phyloP scores from a whole-genome alignment of 2,797 vertebrate genomes.

The Onychomys arenicola region DNA sequence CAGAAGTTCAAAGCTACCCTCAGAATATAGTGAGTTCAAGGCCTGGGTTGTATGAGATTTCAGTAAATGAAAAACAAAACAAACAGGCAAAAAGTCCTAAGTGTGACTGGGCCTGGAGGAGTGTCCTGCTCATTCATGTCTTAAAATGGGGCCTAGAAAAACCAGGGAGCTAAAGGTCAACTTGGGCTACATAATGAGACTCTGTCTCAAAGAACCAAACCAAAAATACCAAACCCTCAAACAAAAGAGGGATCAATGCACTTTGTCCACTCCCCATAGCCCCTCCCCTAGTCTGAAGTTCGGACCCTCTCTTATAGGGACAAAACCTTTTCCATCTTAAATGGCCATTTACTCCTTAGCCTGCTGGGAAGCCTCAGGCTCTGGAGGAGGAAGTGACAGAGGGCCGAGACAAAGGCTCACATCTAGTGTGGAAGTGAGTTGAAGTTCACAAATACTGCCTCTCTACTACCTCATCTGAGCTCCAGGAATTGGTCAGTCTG shows the following conservation, averaged over 20 bases:
- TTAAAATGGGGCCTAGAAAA: constrained; percentile 11
- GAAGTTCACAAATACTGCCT: background rate
- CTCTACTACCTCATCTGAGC: background rate
- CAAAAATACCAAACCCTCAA: background rate
- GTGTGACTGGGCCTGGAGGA: background rate
- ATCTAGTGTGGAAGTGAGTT: background rate
- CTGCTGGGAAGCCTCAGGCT: background rate
- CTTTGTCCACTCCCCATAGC: background rate
- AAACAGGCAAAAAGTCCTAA: background rate
- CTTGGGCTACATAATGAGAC: background rate
- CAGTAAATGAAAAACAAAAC: background rate
- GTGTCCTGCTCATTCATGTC: background rate
- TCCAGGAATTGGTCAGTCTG: too few relatives aligned
- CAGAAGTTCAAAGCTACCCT: background rate
- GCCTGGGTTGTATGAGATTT: background rate
- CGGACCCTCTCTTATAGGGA: background rate
- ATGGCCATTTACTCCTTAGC: background rate
- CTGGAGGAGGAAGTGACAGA: background rate
- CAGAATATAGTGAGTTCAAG: background rate
- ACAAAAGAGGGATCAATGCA: background rate
- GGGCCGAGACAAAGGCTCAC: background rate
- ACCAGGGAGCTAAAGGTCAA: background rate
- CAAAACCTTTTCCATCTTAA: constrained; percentile 15
- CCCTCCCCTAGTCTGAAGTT: background rate
- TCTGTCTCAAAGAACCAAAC: background rate